Percentiles rank a stretch among this genome's conserved stretches.
Evolutionary conservation across 2,797 vertebrate species (phyloP).

Genomic region (Neostethus bicornis): DNA sequence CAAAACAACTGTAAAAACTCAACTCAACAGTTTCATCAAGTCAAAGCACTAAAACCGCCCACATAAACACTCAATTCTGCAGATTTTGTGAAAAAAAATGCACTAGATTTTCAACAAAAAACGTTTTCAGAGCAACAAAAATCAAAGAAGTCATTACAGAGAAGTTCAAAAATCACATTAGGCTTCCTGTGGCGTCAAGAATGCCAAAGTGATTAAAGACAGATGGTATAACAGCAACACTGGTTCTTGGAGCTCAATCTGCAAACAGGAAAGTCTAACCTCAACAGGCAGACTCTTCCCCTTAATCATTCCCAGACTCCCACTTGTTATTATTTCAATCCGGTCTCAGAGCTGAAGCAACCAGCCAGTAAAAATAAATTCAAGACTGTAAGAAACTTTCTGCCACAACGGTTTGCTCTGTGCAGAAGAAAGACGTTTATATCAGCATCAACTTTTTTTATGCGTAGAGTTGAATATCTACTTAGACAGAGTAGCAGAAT

Average conservation of each 20-base stretch:
- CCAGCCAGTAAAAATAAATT: conserved; percentile 77
- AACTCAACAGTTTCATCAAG: neutral
- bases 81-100: conserved; percentile 31
- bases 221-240: conserved; percentile 87
- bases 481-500: conserved; percentile 4
- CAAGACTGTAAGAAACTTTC: conserved; percentile 57
- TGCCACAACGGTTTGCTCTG: conserved; percentile 45
- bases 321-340: conserved; percentile 86
- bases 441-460: conserved; percentile 20
- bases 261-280: conserved; percentile 91
- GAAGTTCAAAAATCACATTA: conserved; percentile 81
- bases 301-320: conserved; percentile 90
- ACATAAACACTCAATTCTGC: conserved; percentile 10
- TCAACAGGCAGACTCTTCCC: conserved; percentile 83
- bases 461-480: conserved; percentile 5
- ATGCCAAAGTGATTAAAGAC: conserved; percentile 88
- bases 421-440: conserved; percentile 31
- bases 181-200: conserved; percentile 82
- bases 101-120: conserved; percentile 40
- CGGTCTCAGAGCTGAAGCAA: conserved; percentile 67
- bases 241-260: conserved; percentile 85
- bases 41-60: conserved; percentile 5
- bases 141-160: conserved; percentile 79
- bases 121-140: conserved; percentile 64
- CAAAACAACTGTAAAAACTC: conserved; percentile 20